phyloP scores from a whole-genome alignment of 1,140 invertebrate genomes.

The Watersipora subatra region DNA sequence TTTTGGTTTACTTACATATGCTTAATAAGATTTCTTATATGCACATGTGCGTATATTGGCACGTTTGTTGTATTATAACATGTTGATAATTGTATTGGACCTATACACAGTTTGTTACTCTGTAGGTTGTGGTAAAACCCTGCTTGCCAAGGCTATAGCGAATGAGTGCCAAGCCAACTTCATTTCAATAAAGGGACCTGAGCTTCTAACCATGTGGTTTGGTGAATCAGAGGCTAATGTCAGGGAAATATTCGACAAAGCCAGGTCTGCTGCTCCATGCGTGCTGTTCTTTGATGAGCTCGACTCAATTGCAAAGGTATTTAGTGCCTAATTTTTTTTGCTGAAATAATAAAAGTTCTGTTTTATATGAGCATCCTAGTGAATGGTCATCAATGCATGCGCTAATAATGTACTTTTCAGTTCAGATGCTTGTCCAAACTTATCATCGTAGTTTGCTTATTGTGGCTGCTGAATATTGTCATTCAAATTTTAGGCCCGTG shows the following conservation, averaged over 20 bases:
- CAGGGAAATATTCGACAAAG: slow-evolving; percentile 98
- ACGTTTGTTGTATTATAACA: no score
- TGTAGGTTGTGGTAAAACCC: slow-evolving; percentile 76
- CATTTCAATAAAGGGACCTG: slow-evolving; percentile 97
- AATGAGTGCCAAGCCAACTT: slow-evolving; percentile 99
- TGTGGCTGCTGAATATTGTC: no score
- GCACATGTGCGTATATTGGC: no score
- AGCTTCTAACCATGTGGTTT: slow-evolving; percentile 99
- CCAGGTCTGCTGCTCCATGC: slow-evolving; percentile 94
- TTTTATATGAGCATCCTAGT: no score
- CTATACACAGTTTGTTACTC: background rate
- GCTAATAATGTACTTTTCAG: no score
- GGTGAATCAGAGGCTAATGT: slow-evolving; percentile 99
- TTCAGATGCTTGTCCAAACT: background rate
- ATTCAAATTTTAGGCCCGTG: slow-evolving; percentile 52
- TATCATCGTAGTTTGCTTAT: background rate
- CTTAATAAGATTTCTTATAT: no score
- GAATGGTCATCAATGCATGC: no score
- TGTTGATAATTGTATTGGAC: background rate
- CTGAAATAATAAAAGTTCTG: background rate
- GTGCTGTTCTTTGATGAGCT: slow-evolving; percentile 99
- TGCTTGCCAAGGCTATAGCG: slow-evolving; percentile 96
- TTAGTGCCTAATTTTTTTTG: slow-evolving; percentile 25
- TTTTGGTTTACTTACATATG: background rate
- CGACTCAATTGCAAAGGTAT: slow-evolving; percentile 88